phyloP scores from a whole-genome alignment of 23 tunicate genomes.

The Styela plicata region DNA sequence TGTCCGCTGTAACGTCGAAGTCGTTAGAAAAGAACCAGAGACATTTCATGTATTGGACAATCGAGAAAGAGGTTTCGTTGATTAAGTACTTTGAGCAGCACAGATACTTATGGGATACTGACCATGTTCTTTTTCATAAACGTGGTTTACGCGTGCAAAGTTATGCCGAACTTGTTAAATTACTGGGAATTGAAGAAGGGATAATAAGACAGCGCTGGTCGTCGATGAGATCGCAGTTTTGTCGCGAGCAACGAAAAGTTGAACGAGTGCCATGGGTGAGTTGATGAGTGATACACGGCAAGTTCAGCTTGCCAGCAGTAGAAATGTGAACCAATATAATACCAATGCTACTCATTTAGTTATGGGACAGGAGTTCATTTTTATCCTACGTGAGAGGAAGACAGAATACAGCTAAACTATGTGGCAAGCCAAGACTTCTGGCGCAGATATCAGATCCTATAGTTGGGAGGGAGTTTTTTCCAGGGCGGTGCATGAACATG shows the following conservation, averaged over 20 bases:
- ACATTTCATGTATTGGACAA: constrained; percentile 18
- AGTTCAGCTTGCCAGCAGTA: too few species aligned
- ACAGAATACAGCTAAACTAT: too few species aligned
- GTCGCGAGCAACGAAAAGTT: constrained; percentile 30
- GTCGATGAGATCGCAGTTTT: constrained; percentile 34
- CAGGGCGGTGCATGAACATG: too few species aligned
- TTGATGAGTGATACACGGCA: not conserved
- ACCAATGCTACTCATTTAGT: too few species aligned
- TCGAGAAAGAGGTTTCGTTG: constrained; percentile 10
- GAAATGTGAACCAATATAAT: too few species aligned
- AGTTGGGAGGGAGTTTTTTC: too few species aligned
- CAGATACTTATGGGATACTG: constrained; percentile 21
- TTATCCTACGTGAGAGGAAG: too few species aligned
- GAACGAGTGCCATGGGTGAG: not conserved
- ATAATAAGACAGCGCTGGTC: constrained; percentile 33
- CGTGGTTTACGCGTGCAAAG: constrained; percentile 13
- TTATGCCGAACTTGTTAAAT: constrained; percentile 14
- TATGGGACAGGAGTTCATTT: too few species aligned
- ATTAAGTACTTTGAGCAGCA: constrained; percentile 24
- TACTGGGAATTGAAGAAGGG: constrained; percentile 27
- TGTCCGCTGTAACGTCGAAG: not conserved
- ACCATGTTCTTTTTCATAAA: constrained; percentile 13
- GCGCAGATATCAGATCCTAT: too few species aligned
- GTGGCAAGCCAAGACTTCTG: too few species aligned
- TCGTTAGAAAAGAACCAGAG: not conserved